These are phyloP conservation scores for Pardalotus punctatus DNA, from an alignment of 2,113 vertebrate genomes.

Conservation along the genomic window DNA sequence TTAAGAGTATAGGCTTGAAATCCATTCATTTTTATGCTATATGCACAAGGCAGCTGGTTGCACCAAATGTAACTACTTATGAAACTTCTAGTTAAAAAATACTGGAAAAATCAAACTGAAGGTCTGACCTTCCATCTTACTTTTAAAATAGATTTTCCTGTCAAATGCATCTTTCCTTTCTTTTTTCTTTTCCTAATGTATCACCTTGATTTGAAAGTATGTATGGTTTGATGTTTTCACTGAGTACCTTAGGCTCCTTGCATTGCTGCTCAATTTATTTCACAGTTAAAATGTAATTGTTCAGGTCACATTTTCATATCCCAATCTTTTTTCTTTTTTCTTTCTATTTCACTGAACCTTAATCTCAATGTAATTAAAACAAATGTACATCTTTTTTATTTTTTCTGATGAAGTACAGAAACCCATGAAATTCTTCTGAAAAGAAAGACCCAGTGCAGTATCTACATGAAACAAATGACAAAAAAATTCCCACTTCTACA, in stretches of 20 bases:
- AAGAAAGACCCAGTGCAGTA: not conserved
- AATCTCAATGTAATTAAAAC: not conserved
- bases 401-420: not conserved
- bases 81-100: not conserved
- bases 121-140: not conserved
- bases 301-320: not conserved
- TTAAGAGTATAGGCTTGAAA: not conserved
- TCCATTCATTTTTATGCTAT: rapidly evolving
- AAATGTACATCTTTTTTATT: not conserved
- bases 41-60: not conserved
- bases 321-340: not conserved
- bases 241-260: not conserved
- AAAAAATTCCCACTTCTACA: not conserved
- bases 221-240: not conserved
- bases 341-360: not conserved
- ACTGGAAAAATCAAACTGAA: not conserved
- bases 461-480: not conserved
- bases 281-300: not conserved
- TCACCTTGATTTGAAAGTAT: not conserved
- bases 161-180: not conserved
- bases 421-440: not conserved
- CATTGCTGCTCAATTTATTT: not conserved
- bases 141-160: not conserved
- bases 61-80: not conserved
- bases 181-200: not conserved